A percentile compares a stretch with the other conserved stretches of the same genome.
Evolutionary conservation across 1,140 invertebrate genomes (phyloP).

Genomic region (Coelopa frigida): DNA sequence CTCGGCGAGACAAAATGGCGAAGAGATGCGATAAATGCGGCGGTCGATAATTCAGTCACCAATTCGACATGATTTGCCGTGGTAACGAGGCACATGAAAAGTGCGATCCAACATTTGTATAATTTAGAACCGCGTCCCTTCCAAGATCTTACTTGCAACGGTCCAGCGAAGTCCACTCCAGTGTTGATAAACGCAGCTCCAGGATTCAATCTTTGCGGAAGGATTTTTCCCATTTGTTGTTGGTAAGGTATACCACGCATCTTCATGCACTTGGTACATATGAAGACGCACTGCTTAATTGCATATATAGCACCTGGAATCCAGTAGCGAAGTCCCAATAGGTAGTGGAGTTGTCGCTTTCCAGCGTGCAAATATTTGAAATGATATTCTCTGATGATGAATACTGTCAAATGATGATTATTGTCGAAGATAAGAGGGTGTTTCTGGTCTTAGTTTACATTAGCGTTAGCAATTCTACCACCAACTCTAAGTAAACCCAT

Average conservation of each 20-base stretch:
- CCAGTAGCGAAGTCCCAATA: conserved; percentile 8
- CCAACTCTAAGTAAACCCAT: conserved; percentile 10
- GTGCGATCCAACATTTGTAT: no score
- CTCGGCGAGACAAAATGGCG: conserved; percentile 15
- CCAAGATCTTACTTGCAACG: no score
- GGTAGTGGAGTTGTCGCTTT: conserved; percentile 9
- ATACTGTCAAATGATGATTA: not conserved
- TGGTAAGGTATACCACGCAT: not conserved
- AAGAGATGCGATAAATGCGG: conserved; percentile 19
- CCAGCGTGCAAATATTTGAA: conserved; percentile 8
- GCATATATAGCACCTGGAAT: not conserved
- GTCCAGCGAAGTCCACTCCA: no score
- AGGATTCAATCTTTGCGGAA: no score
- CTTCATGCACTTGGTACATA: conserved; percentile 8
- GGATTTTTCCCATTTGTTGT: no score
- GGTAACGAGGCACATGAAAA: conserved; percentile 14
- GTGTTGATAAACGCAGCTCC: no score
- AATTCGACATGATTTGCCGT: conserved; percentile 33
- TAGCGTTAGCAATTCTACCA: conserved; percentile 8
- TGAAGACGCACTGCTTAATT: conserved; percentile 3
- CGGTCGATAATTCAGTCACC: conserved; percentile 19
- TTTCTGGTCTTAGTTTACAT: conserved; percentile 6
- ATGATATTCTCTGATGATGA: conserved; percentile 4
- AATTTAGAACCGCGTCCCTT: no score
- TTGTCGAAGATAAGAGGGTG: conserved; percentile 6